Evolutionary conservation across 1,140 invertebrate species (phyloP), one percentile per base, ranked within the genome.

Genomic region (Hesperophylax magnus): DNA sequence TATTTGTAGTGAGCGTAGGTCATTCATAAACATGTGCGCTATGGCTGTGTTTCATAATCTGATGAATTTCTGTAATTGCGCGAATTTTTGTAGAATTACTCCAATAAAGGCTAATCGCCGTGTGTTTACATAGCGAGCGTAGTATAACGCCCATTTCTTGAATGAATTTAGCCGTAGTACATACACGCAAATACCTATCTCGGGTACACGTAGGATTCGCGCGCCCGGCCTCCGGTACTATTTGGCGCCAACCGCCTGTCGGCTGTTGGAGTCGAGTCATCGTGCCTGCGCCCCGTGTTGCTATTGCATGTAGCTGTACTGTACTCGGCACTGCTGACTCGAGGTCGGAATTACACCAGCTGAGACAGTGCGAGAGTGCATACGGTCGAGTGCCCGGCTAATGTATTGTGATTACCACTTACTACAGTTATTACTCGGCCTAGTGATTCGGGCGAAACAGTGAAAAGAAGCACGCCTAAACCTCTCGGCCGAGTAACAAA

Each of bases 21-120:
- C 78, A 79, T 79, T 79, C 78, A 79, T 79, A 79, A 79, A 79
- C 78, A 79, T 79, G 78, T 79, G 78, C 78, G 69, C 54, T 72
- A 72, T 72, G 78, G 78, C 34, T 54, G 14, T 52, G 34, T 74
- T 74, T 74, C 67, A 74, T 74, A 79, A 79, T 74, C 78, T 27
- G 53, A 53, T 31, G n/a, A 63, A 61, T 74, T 79, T 54, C 78
- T 56, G 60, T 74, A 74, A 79, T 79, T 65, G 52, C 53, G 69
- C 63, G 18, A 56, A n/a, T 20, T 53, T 61, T 63, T 47, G 54
- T 52, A 20, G 77, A 54, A 71, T 34, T 71, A 60, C 34, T 9
- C 20, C 78, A 74, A 60, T 74, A 60, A 74, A 53, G 9, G 17
- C 52, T 47, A 61, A 79, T 79, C 53, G 53, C 54, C 18, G n/a